Evolutionary conservation across 2,797 vertebrate genomes (phyloP).

Genomic region (Vespertilio murinus): DNA sequence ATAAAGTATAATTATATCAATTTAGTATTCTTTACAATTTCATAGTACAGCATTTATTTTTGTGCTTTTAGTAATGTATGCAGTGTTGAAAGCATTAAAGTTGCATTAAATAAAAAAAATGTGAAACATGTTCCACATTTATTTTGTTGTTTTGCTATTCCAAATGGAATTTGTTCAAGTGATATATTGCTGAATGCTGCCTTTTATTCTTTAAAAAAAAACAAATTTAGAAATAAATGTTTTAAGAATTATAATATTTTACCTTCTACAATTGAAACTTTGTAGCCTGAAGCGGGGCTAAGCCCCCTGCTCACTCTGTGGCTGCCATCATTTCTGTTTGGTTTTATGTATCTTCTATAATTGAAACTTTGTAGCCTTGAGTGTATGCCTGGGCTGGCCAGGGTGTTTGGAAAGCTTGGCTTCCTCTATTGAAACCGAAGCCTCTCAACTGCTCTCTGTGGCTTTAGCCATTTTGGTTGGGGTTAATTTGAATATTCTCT

Average conservation of each 20-base stretch:
- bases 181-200: constrained; percentile 25
- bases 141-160: constrained; percentile 66
- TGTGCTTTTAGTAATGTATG: constrained; percentile 71
- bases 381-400: too few species aligned
- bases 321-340: too few species aligned
- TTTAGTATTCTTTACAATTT: constrained; percentile 67
- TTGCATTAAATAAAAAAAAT: constrained; percentile 66
- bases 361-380: too few species aligned
- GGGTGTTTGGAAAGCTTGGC: too few species aligned
- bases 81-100: constrained; percentile 62
- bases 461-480: too few species aligned
- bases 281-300: too few species aligned
- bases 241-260: not conserved
- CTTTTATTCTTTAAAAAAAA: constrained; percentile 64
- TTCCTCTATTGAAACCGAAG: too few species aligned
- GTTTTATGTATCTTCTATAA: too few species aligned
- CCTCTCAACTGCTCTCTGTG: too few species aligned
- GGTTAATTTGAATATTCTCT: too few species aligned
- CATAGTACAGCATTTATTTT: constrained; percentile 68
- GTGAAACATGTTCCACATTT: constrained; percentile 61
- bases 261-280: too few species aligned
- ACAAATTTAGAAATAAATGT: constrained; percentile 58
- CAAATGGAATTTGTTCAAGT: constrained; percentile 58
- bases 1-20: constrained; percentile 64
- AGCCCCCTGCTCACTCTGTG: too few species aligned